Evolutionary conservation across 2,797 vertebrate species (phyloP).

Genomic region (Coregonus suidteri): DNA sequence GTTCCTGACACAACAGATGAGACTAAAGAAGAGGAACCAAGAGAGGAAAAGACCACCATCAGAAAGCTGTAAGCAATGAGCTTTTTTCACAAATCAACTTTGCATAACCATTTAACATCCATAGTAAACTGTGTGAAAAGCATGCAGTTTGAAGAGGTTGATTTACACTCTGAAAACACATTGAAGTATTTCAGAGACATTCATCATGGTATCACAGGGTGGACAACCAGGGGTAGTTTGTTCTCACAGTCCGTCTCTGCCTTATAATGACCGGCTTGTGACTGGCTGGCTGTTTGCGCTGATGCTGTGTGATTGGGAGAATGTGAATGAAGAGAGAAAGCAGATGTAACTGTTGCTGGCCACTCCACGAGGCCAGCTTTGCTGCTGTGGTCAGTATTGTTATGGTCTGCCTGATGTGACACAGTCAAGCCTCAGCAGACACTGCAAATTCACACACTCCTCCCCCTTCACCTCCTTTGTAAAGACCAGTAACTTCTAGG

Average conservation of each 20-base stretch:
- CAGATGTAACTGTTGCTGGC: not conserved
- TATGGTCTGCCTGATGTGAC: constrained; percentile 27
- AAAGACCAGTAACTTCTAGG: not conserved
- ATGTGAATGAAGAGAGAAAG: constrained; percentile 42
- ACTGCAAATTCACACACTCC: not conserved
- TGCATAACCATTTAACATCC: not conserved
- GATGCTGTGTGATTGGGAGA: constrained; percentile 32
- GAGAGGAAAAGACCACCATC: constrained; percentile 82
- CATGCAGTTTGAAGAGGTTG: not conserved
- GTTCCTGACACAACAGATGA: constrained; percentile 40
- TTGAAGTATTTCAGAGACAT: not conserved
- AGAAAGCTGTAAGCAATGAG: constrained; percentile 82
- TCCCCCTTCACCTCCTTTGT: not conserved
- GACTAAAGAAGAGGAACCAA: constrained; percentile 57
- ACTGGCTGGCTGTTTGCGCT: constrained; percentile 59
- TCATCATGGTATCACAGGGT: constrained; percentile 44
- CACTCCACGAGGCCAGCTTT: constrained; percentile 2
- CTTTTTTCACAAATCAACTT: not conserved
- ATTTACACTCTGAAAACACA: not conserved
- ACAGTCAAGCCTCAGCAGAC: constrained; percentile 9
- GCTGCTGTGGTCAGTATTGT: constrained; percentile 44
- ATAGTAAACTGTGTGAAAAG: not conserved
- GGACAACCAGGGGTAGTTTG: constrained; percentile 28
- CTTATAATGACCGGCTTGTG: constrained; percentile 70
- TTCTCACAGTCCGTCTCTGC: constrained; percentile 53